Evolutionary conservation across 2,888 invertebrate species (phyloP).

Genomic region (Axea sp.): DNA sequence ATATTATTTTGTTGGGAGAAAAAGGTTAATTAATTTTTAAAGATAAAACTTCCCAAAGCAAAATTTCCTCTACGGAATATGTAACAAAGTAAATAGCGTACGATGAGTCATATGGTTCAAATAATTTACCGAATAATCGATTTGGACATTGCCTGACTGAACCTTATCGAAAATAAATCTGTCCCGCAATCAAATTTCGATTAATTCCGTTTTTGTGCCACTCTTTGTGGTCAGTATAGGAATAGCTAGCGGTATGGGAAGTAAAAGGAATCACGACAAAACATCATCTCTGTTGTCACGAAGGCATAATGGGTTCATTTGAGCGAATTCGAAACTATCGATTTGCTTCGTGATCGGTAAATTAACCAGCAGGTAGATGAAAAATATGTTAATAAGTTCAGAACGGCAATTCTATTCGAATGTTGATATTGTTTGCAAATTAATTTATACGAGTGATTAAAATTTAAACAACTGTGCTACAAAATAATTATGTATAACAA

Average conservation of each 20-base stretch:
- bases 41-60: slow-evolving; percentile 13
- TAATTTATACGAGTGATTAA: slow-evolving; percentile 3
- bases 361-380: slow-evolving; percentile 10
- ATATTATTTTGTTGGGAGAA: slow-evolving; percentile 1
- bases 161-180: slow-evolving; percentile 23
- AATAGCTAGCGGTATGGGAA: slow-evolving; percentile 57
- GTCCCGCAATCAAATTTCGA: slow-evolving; percentile 44
- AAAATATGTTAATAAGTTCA: slow-evolving; percentile 21
- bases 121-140: slow-evolving; percentile 28
- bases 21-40: slow-evolving; percentile 5
- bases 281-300: slow-evolving; percentile 36
- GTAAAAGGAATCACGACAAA: slow-evolving; percentile 51
- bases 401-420: not conserved
- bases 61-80: slow-evolving; percentile 13
- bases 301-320: slow-evolving; percentile 43
- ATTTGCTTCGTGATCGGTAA: slow-evolving; percentile 45
- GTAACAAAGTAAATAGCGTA: slow-evolving; percentile 29
- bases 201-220: slow-evolving; percentile 29
- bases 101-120: slow-evolving; percentile 49
- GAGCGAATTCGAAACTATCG: slow-evolving; percentile 36
- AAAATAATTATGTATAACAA: slow-evolving; percentile 52
- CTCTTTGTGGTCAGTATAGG: slow-evolving; percentile 38
- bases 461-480: slow-evolving; percentile 4
- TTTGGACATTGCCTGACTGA: slow-evolving; percentile 12
- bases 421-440: slow-evolving; percentile 27